Percentiles rank a stretch among this genome's conserved stretches.
Evolutionary conservation across 2,888 invertebrate species (phyloP).

Genomic region (Globia sparganii): DNA sequence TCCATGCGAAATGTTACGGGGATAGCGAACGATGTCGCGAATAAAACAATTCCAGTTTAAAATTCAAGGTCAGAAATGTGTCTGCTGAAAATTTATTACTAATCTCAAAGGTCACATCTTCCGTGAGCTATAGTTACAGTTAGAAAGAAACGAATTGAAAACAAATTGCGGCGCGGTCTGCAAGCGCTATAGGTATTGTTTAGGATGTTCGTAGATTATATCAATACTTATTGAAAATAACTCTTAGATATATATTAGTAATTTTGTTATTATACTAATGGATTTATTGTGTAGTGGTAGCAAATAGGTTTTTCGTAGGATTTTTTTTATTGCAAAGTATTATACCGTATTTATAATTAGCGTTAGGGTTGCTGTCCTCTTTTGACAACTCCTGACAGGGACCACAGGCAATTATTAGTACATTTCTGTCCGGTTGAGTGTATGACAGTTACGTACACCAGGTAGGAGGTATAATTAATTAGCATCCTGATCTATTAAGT

Average conservation of each 20-base stretch:
- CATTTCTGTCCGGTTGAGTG: conserved; percentile 16
- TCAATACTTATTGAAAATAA: conserved; percentile 51
- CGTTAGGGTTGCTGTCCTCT: background rate
- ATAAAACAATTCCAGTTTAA: conserved; percentile 86
- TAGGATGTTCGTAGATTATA: conserved; percentile 45
- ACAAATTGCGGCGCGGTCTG: conserved; percentile 52
- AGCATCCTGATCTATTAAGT: conserved; percentile 50
- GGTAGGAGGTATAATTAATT: conserved; percentile 34
- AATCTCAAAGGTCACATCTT: conserved; percentile 68
- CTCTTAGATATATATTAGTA: conserved; percentile 36
- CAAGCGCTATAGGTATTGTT: conserved; percentile 53
- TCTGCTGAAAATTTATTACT: conserved; percentile 77
- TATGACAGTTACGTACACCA: conserved; percentile 9
- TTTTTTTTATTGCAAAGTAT: background rate
- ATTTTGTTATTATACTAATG: conserved; percentile 42
- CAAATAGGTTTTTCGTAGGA: conserved; percentile 6
- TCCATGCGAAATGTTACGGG: conserved; percentile 89
- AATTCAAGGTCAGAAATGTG: conserved; percentile 88
- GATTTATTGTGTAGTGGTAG: conserved; percentile 26
- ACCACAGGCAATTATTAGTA: background rate
- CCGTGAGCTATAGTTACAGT: conserved; percentile 57
- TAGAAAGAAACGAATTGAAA: conserved; percentile 62
- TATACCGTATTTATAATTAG: conserved; percentile 3
- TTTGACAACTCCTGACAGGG: background rate
- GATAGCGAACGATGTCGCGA: conserved; percentile 89